Evolutionary conservation across 2,797 vertebrate genomes (phyloP).

Genomic region (Sebastiscus albofasciatus): DNA sequence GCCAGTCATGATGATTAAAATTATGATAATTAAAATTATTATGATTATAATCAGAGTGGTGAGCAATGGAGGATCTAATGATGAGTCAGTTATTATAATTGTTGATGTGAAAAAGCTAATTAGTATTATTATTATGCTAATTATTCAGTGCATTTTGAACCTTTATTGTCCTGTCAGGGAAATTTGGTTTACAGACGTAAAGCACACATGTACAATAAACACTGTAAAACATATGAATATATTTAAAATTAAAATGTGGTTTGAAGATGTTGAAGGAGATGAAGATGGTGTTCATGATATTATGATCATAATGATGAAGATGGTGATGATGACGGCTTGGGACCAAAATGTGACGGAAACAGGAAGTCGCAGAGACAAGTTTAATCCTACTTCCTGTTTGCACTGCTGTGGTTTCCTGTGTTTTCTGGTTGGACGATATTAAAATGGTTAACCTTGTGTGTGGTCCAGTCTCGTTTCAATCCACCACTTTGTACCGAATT

Average conservation of each 20-base stretch:
- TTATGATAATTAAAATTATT: constrained; percentile 31
- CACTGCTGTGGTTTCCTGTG: constrained; percentile 67
- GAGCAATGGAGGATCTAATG: background rate
- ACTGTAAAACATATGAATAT: constrained; percentile 36
- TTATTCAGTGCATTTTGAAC: constrained; percentile 42
- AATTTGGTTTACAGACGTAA: constrained; percentile 45
- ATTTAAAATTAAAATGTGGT: constrained; percentile 22
- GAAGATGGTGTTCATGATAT: background rate
- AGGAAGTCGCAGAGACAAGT: constrained; percentile 41
- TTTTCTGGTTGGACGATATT: constrained; percentile 66
- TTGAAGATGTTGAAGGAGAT: constrained; percentile 10
- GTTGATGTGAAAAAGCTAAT: constrained; percentile 59
- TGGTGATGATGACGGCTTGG: background rate
- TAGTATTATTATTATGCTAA: constrained; percentile 53
- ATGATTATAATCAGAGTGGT: constrained; percentile 29
- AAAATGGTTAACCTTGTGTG: constrained; percentile 56
- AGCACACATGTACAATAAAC: constrained; percentile 50
- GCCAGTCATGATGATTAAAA: constrained; percentile 28
- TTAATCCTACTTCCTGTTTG: constrained; percentile 66
- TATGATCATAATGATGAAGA: background rate
- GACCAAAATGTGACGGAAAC: constrained; percentile 53
- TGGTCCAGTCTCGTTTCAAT: constrained; percentile 10
- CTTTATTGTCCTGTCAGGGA: constrained; percentile 49
- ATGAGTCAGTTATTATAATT: constrained; percentile 19
- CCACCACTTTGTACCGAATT: background rate